A percentile compares a stretch with the other conserved stretches of the same genome.
phyloP scores from a whole-genome alignment of 2,113 vertebrate species.

The Rafetus swinhoei region DNA sequence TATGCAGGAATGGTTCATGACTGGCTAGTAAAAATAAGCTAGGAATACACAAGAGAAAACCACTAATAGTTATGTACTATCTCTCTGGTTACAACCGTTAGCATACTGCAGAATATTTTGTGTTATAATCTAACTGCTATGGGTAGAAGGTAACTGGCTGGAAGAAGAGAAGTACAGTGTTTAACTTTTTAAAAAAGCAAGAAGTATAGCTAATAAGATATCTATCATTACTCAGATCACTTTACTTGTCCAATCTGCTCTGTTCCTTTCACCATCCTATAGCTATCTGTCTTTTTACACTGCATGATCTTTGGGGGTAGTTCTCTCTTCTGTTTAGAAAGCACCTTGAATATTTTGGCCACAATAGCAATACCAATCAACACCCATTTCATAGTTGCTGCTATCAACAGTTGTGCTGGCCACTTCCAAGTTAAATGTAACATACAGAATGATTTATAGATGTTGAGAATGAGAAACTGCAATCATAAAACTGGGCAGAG shows the following conservation, averaged over 20 bases:
- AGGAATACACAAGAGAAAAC: background rate
- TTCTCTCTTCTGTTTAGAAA: background rate
- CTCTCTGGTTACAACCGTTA: background rate
- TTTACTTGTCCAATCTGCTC: background rate
- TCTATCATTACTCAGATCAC: background rate
- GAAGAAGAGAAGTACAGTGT: background rate
- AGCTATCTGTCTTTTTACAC: background rate
- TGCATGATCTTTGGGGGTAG: background rate
- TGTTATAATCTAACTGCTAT: background rate
- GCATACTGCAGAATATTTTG: background rate
- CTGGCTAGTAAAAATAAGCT: background rate
- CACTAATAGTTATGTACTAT: background rate
- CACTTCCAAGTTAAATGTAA: conserved; percentile 16
- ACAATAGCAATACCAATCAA: background rate
- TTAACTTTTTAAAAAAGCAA: background rate
- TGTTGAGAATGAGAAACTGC: conserved; percentile 23
- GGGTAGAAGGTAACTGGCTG: background rate
- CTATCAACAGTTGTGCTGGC: conserved; percentile 8
- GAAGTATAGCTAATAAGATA: background rate
- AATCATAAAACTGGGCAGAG: background rate
- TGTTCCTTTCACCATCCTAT: background rate
- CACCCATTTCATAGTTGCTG: conserved; percentile 46
- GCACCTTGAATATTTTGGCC: background rate
- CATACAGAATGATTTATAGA: conserved; percentile 30
- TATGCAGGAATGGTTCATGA: background rate